Base-by-base conservation (phyloP, 2,888 invertebrate species). In the Pasiphila rectangulata region DNA sequence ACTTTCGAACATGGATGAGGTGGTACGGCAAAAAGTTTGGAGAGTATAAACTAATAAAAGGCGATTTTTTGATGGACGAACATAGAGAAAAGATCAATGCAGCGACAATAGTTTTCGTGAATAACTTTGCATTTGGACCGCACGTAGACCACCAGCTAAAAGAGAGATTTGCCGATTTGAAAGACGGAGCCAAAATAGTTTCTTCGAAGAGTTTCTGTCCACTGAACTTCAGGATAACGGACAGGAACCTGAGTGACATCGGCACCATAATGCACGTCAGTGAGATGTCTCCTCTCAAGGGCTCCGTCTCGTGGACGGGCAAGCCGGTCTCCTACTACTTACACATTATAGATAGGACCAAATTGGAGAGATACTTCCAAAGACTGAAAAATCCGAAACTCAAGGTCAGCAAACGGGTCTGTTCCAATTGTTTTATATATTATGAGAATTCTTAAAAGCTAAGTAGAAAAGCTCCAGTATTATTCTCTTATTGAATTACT, bases 151-250 rank as follows among this genome's bases (percentile, higher is more conserved):
- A 99, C 83, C 95, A 97, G 89, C 83, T 99, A 60, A 99, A 99
- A 83, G 96, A 98, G 75, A 91, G 97, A 71, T 99, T 99, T 86
- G 97, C 98, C 19, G 98, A 98, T 85, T 91, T 99, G 69, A 95
- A 95, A 69, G 97, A 97, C 79, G 97, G 97, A 49, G 98, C 98
- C 29, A 93, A 96, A 68, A 98, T 99, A 62, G 98, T 99, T 29
- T 99, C 99, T 21, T 99, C 99, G 12, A 99, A 98, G 84, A 97
- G 98, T 61, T 99, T 99, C 87, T 99, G 98, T 79, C 98, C 98
- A n/a, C 90, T 98, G 44, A 99, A 98, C 89, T 98, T 98, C 90
- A 92, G 98, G 61, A 98, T 99, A 77, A 99, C 98, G 19, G 98
- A 99, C 83, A 91, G 99, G 75, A 99, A 98, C 87, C 91, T 99